A percentile compares a stretch with the other conserved stretches of the same genome.
Evolutionary conservation across 2,888 invertebrate species (phyloP).

Genomic region (Nemotelus nigrinus): DNA sequence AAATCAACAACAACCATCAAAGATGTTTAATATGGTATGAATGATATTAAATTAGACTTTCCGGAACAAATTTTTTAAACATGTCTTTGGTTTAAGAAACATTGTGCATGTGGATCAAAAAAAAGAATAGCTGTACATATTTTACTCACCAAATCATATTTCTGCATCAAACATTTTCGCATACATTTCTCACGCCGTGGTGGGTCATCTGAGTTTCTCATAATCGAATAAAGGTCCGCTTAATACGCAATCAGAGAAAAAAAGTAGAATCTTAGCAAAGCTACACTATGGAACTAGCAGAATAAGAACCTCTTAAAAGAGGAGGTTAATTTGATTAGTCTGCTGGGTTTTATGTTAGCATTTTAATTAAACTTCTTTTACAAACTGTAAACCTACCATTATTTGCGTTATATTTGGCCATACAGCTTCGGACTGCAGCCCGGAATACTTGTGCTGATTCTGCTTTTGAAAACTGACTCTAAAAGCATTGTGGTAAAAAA

Average conservation of each 20-base stretch:
- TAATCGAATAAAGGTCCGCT: constrained; percentile 59
- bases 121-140: background rate
- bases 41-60: no score
- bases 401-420: no score
- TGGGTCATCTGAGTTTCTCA: constrained; percentile 55
- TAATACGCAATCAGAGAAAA: constrained; percentile 14
- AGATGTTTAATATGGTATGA: no score
- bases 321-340: background rate
- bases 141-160: constrained; percentile 59
- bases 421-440: no score
- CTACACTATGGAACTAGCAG: background rate
- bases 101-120: background rate
- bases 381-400: background rate
- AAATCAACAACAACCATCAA: no score
- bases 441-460: no score
- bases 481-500: no score
- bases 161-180: constrained; percentile 60
- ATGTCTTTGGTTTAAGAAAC: no score
- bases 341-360: background rate
- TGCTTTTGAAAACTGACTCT: no score
- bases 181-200: constrained; percentile 60
- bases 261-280: background rate
- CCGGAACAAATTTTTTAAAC: no score
- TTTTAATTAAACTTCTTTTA: background rate
- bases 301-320: background rate